These are phyloP conservation scores for Ameiurus melas DNA, from an alignment of 2,113 vertebrate genomes.

Conservation along the genomic window DNA sequence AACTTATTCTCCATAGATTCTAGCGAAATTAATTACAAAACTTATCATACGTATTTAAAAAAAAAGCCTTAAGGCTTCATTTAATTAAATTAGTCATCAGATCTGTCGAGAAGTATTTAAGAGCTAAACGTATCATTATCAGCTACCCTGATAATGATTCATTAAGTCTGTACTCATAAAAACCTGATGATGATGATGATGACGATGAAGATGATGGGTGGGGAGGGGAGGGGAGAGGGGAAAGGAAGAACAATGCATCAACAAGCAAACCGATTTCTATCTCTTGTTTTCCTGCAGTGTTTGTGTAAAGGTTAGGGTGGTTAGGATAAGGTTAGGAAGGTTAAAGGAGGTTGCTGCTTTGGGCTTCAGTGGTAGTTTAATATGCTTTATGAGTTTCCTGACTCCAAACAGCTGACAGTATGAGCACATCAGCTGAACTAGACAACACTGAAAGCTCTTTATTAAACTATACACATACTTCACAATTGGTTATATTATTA, in stretches of 20 bases:
- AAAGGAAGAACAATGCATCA: background rate
- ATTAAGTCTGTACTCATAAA: background rate
- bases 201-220: background rate
- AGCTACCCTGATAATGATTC: background rate
- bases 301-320: background rate
- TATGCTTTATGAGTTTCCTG: background rate
- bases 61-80: constrained; percentile 25
- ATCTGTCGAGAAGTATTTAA: constrained; percentile 18
- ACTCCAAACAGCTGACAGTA: background rate
- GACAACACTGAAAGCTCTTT: background rate
- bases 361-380: background rate
- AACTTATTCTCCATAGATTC: constrained; percentile 19
- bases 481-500: background rate
- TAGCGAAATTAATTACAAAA: constrained; percentile 9
- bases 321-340: too few relatives aligned
- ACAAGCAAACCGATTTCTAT: background rate
- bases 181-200: background rate
- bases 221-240: too few relatives aligned
- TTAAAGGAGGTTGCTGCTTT: background rate
- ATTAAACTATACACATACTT: background rate
- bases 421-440: background rate
- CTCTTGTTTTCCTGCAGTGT: background rate
- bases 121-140: background rate
- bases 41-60: background rate
- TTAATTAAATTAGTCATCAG: constrained; percentile 15